phyloP scores from a whole-genome alignment of 2,888 invertebrate species.

The Caenorhabditis zanzibari region DNA sequence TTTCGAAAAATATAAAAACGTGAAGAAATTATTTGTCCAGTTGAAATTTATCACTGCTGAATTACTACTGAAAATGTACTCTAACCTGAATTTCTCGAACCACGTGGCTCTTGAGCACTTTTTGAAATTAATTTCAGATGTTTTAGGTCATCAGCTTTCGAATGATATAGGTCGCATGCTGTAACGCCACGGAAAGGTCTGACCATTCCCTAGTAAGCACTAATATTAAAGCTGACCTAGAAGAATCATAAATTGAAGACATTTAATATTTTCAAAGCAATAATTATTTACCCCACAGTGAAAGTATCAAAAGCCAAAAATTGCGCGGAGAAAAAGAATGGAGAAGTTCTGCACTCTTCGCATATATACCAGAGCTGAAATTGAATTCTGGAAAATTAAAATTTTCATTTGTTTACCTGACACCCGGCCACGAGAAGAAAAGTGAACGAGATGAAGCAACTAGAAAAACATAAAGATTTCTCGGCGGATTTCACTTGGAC shows the following conservation, averaged over 20 bases:
- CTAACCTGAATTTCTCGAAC: too few species aligned
- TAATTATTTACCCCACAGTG: not conserved
- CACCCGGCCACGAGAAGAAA: constrained; percentile 24
- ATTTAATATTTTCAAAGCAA: not conserved
- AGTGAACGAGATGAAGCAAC: constrained; percentile 17
- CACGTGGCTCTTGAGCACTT: too few species aligned
- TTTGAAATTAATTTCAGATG: too few species aligned
- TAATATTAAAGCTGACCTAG: constrained; percentile 9
- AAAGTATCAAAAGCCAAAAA: constrained; percentile 19
- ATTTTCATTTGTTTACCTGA: not conserved
- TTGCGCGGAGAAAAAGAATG: not conserved
- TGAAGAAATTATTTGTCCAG: too few species aligned
- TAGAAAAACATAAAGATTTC: constrained; percentile 29
- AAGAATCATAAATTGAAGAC: not conserved
- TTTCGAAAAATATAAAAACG: too few species aligned
- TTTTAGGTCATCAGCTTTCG: too few species aligned
- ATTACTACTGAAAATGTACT: too few species aligned
- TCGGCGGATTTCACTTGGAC: constrained; percentile 38
- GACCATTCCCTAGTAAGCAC: too few species aligned
- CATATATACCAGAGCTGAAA: constrained; percentile 7
- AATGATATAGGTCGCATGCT: too few species aligned
- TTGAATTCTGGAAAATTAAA: not conserved
- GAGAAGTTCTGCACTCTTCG: not conserved
- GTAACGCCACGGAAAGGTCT: too few species aligned
- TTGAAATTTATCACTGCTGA: too few species aligned